Conservation (phyloP, 2,797 vertebrate species). For the Pterois miles region DNA sequence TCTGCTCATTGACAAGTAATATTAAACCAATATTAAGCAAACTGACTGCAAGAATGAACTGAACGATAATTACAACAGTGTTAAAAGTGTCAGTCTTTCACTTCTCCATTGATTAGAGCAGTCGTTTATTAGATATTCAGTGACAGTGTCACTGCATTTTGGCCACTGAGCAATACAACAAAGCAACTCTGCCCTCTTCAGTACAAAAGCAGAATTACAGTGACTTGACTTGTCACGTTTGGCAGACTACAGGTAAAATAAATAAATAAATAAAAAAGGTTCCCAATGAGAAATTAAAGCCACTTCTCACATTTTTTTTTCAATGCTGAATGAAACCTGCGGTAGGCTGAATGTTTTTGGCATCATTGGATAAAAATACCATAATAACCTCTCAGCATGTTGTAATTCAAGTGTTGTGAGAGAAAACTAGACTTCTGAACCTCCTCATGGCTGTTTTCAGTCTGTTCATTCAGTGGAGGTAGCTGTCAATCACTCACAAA, state of each 20-base stretch:
- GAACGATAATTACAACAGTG: background rate
- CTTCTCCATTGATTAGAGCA: background rate
- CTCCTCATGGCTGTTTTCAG: too few species aligned
- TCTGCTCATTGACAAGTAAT: background rate
- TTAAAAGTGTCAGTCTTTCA: background rate
- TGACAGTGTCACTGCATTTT: background rate
- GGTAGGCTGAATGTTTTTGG: too few species aligned
- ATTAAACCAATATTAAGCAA: background rate
- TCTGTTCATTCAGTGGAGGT: too few species aligned
- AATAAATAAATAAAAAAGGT: background rate
- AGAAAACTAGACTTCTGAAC: too few species aligned
- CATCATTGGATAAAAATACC: too few species aligned
- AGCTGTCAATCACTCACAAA: too few species aligned
- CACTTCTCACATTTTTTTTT: background rate
- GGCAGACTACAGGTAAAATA: background rate
- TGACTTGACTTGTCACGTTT: background rate
- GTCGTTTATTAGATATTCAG: background rate
- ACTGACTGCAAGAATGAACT: background rate
- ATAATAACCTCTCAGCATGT: too few species aligned
- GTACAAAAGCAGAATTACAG: slow-evolving; percentile 39
- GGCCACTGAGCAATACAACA: slow-evolving; percentile 6
- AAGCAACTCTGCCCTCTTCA: slow-evolving; percentile 73
- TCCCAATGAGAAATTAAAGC: background rate
- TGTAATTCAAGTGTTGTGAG: too few species aligned
- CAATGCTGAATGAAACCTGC: background rate